These are phyloP conservation scores for Lanius ludovicianus DNA, from an alignment of 2,113 vertebrate species.

Conservation along the genomic window DNA sequence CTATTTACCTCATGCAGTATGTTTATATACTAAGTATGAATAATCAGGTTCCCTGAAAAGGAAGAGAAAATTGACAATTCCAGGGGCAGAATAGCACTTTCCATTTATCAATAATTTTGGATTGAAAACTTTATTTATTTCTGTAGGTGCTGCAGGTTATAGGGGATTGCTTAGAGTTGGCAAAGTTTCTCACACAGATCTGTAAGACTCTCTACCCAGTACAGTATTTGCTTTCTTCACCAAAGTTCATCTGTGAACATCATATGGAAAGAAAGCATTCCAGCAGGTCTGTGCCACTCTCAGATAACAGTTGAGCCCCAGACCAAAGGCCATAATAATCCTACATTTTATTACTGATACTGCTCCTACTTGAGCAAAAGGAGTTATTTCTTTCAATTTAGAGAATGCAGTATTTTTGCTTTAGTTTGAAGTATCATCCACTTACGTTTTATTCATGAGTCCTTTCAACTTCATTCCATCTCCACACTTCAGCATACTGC, in stretches of 20 bases:
- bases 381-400: slow-evolving; percentile 47
- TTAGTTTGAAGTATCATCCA: slow-evolving; percentile 30
- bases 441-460: slow-evolving; percentile 53
- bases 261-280: neutral
- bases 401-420: neutral
- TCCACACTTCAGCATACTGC: neutral
- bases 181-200: neutral
- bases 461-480: slow-evolving; percentile 34
- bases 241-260: neutral
- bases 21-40: slow-evolving; percentile 49
- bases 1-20: slow-evolving; percentile 41
- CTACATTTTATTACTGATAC: neutral
- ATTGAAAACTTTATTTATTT: slow-evolving; percentile 9
- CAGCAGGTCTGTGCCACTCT: neutral
- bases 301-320: neutral
- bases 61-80: slow-evolving; percentile 27
- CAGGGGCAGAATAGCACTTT: neutral
- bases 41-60: slow-evolving; percentile 47
- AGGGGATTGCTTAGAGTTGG: neutral
- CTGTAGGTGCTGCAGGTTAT: neutral
- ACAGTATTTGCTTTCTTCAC: neutral
- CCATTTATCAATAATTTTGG: slow-evolving; percentile 20
- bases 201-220: neutral
- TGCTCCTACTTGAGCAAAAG: slow-evolving; percentile 30
- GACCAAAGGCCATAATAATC: slow-evolving; percentile 18